Base-by-base conservation (phyloP, 2,888 invertebrate genomes). In the Ophion slaviceki region DNA sequence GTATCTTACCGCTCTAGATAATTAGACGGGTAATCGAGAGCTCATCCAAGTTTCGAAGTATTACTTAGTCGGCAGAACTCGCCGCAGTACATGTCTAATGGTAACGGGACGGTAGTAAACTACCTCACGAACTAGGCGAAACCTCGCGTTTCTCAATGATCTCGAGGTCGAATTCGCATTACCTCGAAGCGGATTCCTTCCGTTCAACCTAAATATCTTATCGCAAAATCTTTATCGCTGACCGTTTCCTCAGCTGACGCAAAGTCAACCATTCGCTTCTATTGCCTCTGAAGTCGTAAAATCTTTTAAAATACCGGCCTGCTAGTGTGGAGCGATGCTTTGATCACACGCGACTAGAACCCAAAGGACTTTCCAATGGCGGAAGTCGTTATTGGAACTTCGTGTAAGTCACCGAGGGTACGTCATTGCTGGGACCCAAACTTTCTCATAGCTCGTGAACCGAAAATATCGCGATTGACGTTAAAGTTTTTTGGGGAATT, bases 1-100 rank as follows among this genome's bases (percentile, higher is more conserved):
- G 89, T 89, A 91, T 90, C 90, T 88, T 89, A 86, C 88, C 87
- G 88, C 88, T 90, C 86, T 90, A 91, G 92, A 92, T 93, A 93
- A 93, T 93, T 93, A 93, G 91, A 91, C 91, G 91, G 90, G 92
- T 92, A 93, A 93, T 93, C 91, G 92, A 91, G 91, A 89, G 78
- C 57, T 70, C 79, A 80, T 66, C 47, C 66, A 75, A 86, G 83
- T 81, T 81, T 75, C 78, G 66, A 81, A 83, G 77, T 86, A 86
- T 77, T 66, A 86, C 80, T 62, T 47, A 86, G 74, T 86, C 78
- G 75, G 80, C 71, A 70, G 75, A 83, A 61, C 57, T 76, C 79
- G 74, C 36, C 77, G 78, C 76, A 62, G 76, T 80, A 77, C 68
- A 72, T 67, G 77, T 82, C 80, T 74, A 85, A 85, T 82, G 80